Evolutionary conservation across 92 coral and sea anemone genomes (phyloP), one percentile per base, ranked within the genome.

Genomic region (Siderastrea radians): DNA sequence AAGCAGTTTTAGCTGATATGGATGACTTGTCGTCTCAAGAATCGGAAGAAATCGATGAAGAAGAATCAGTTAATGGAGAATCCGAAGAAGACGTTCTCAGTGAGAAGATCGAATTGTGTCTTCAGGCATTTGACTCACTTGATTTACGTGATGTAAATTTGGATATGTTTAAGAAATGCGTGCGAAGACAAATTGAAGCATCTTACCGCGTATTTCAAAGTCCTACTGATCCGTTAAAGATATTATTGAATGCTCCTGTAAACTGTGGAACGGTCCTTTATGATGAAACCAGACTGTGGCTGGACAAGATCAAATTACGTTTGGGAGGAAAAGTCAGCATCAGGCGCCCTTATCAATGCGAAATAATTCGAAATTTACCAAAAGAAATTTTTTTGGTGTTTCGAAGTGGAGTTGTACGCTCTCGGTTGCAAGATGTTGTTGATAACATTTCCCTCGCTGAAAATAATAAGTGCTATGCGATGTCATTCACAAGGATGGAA

Each of bases 401-500:
- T 26, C 73, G 15, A 68, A 68, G 73, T 14, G 73, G 73, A 47
- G 45, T 68, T 51, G 1, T 16, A 8, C 73, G 45, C 73, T 68
- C 73, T 68, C 46, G 73, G 51, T 44, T 68, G 17, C 49, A 68
- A 68, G 86, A 78, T 72, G 78, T 90, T 86, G 74, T 61, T 60
- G 84, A 89, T 68, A 77, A 89, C 72, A 64, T 89, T 53, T 74
- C 63, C 60, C 76, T 80, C 58, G 77, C 88, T 87, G 91, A 91
- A 80, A 87, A 87, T 84, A 81, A 81, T 80, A 87, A 91, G 52
- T 79, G 82, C 13, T 78, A 81, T 80, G 86, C 83, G 77, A 76
- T 91, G 55, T 80, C 94, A 73, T 87, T 91, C 86, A 87, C 91
- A 69, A 80, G 80, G 45, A 91, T 64, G 83, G 16, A 74, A 80